These are phyloP conservation scores for Onychomys torridus DNA, from an alignment of 2,797 vertebrate genomes.

Conservation along the genomic window DNA sequence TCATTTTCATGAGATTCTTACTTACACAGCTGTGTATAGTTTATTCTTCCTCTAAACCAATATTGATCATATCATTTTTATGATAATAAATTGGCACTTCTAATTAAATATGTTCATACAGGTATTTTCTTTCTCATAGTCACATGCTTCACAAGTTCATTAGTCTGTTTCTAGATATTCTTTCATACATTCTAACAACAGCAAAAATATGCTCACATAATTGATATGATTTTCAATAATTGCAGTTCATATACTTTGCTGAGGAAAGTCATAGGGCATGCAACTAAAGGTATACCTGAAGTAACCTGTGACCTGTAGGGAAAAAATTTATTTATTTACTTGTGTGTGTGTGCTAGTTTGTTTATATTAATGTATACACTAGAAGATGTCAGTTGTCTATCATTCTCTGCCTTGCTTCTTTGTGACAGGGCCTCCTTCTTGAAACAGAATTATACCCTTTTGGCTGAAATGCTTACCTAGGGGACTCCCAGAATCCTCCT, in stretches of 20 bases:
- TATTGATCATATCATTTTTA: neutral
- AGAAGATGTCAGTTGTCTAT: neutral
- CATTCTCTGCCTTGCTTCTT: neutral
- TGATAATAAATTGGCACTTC: neutral
- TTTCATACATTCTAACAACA: neutral
- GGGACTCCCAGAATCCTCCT: neutral
- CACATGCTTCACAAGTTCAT: neutral
- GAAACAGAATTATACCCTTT: neutral
- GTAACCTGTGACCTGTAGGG: neutral
- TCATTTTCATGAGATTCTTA: neutral
- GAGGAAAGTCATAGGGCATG: neutral
- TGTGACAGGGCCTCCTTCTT: neutral
- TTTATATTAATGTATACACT: neutral
- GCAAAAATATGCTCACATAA: neutral
- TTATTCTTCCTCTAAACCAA: neutral
- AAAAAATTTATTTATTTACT: too few species aligned
- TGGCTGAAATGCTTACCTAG: neutral
- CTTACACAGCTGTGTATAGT: neutral
- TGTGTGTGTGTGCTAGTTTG: too few species aligned
- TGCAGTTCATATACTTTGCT: neutral
- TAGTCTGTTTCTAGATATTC: neutral
- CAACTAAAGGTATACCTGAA: neutral
- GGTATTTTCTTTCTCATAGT: neutral
- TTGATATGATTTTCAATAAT: neutral
- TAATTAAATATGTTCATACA: neutral